phyloP scores from a whole-genome alignment of 2,113 vertebrate genomes.

The Neolamprologus falcicula region DNA sequence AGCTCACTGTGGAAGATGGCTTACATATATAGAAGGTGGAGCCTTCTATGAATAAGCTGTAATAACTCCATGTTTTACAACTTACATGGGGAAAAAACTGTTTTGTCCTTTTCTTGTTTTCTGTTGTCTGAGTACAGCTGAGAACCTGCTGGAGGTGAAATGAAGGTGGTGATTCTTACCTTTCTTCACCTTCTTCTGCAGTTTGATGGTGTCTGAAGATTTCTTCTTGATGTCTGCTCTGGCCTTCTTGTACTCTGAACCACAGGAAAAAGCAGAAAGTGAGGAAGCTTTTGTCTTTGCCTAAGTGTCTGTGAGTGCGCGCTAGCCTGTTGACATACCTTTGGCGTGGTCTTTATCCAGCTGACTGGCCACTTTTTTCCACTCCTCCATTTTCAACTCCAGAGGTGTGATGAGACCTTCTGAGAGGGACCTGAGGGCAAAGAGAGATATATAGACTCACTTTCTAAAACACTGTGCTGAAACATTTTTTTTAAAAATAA shows the following conservation, averaged over 20 bases:
- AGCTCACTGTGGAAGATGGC: neutral
- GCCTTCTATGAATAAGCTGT: neutral
- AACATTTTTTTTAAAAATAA: neutral
- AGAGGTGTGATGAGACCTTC: constrained; percentile 75
- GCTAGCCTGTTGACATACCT: constrained; percentile 47
- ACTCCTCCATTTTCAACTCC: constrained; percentile 78
- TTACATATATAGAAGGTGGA: neutral
- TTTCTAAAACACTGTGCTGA: neutral
- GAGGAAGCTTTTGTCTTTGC: neutral
- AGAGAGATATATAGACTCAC: neutral
- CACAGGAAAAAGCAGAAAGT: neutral
- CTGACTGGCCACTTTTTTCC: constrained; percentile 77
- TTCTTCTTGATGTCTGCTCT: constrained; percentile 81
- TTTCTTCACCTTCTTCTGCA: constrained; percentile 83
- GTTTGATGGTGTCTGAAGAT: constrained; percentile 79
- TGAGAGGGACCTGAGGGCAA: constrained; percentile 66
- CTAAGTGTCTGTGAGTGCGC: neutral
- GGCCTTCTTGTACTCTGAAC: constrained; percentile 77
- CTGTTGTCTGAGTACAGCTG: neutral
- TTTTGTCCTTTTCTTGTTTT: neutral
- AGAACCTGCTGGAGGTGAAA: neutral
- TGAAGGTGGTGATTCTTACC: constrained; percentile 53
- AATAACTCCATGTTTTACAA: neutral
- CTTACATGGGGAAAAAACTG: neutral
- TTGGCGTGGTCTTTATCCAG: constrained; percentile 82